A percentile compares a stretch with the other conserved stretches of the same genome.
Conservation (phyloP, 2,797 vertebrate genomes). For the Gobio occitaniae region DNA sequence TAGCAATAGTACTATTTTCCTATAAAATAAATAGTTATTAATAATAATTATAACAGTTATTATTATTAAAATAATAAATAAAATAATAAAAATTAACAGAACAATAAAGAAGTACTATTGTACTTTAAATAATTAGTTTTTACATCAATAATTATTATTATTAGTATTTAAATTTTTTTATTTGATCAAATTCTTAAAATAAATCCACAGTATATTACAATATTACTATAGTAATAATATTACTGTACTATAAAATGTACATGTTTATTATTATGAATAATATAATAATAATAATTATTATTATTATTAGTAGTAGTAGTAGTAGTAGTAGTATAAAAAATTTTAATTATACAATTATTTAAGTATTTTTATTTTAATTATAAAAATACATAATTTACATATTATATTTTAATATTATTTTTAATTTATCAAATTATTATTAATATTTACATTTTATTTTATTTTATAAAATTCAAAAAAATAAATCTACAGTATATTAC, state of each 20-base stretch:
- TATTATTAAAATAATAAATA: neutral
- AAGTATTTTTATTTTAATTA: no score
- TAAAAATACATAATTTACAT: no score
- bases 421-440: no score
- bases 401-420: no score
- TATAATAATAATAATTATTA: no score
- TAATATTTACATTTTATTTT: no score
- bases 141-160: neutral
- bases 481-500: no score
- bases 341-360: no score
- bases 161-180: neutral
- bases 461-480: no score
- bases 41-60: neutral
- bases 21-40: neutral
- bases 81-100: neutral
- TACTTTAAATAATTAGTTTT: neutral
- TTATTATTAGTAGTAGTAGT: no score
- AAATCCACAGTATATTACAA: neutral
- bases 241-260: neutral
- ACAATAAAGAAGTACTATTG: neutral
- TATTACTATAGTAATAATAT: neutral
- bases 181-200: neutral
- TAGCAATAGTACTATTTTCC: neutral
- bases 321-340: no score
- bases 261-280: no score